Evolutionary conservation across 1,140 invertebrate species (phyloP).

Genomic region (Diorhabda sublineata): DNA sequence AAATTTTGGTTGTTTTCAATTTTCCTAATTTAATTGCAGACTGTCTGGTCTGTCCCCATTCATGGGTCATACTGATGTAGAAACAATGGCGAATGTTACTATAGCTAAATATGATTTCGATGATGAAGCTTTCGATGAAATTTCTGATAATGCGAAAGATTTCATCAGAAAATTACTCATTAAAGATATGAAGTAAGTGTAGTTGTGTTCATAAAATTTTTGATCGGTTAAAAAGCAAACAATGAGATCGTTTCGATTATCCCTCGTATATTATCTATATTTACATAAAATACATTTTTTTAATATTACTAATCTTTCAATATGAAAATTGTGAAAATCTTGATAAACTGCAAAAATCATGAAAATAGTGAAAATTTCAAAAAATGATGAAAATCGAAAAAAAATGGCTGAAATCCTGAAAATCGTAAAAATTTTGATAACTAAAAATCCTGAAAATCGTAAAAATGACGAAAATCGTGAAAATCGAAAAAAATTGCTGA

Average conservation of each 20-base stretch:
- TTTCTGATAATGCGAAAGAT: conserved; percentile 88
- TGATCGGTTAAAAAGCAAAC: conserved; percentile 1
- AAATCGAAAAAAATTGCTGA: too few species aligned
- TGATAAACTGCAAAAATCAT: too few species aligned
- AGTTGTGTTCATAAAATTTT: not conserved
- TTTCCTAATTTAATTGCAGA: conserved; percentile 53
- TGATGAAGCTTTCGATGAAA: conserved; percentile 88
- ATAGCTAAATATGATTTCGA: conserved; percentile 94
- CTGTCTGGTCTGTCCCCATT: conserved; percentile 96
- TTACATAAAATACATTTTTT: not conserved
- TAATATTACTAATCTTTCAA: not conserved
- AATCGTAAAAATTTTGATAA: too few species aligned
- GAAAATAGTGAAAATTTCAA: too few species aligned
- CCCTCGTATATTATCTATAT: not conserved
- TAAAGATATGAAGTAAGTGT: conserved; percentile 85
- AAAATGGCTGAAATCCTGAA: too few species aligned
- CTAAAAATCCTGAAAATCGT: too few species aligned
- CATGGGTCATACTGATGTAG: conserved; percentile 94
- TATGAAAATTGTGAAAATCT: not conserved
- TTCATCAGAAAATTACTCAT: conserved; percentile 84
- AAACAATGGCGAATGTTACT: conserved; percentile 96
- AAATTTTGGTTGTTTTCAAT: not conserved
- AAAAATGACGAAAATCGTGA: too few species aligned
- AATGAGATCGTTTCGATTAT: not conserved
- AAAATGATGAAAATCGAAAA: too few species aligned